Percentiles rank a stretch among this genome's conserved stretches.
Conservation (phyloP, 30 jellyfish, hydroid and myxozoan species). For the Turritopsis rubra region DNA sequence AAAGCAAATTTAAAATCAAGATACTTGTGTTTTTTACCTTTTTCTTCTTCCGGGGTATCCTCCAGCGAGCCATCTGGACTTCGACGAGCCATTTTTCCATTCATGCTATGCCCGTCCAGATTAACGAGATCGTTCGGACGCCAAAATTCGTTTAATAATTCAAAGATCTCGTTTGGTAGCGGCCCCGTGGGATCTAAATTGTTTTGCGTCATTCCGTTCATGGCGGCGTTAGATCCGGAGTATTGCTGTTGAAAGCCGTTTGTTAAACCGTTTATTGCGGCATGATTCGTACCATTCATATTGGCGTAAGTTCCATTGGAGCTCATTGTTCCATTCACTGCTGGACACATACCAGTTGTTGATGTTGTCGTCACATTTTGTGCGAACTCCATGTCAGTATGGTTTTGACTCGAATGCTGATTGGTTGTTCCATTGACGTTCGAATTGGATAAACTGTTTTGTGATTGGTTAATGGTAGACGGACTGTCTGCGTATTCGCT, state of each 20-base stretch:
- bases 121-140: constrained; percentile 88
- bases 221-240: constrained; percentile 18
- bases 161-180: constrained; percentile 93
- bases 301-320: neutral
- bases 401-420: neutral
- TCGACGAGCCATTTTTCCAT: constrained; percentile 88
- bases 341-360: constrained; percentile 3
- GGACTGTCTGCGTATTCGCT: neutral
- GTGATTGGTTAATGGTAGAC: neutral
- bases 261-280: neutral
- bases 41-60: constrained; percentile 87
- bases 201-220: constrained; percentile 10
- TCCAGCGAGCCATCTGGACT: constrained; percentile 79
- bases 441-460: neutral
- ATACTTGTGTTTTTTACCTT: constrained; percentile 80
- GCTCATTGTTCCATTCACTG: neutral
- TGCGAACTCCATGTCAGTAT: neutral
- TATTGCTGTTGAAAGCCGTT: constrained; percentile 12
- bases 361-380: neutral
- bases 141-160: constrained; percentile 95
- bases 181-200: constrained; percentile 89
- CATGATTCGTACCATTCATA: neutral
- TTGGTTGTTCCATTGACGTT: neutral
- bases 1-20: no score
- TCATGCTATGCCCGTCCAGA: constrained; percentile 72